Evolutionary conservation across 2,113 vertebrate genomes (phyloP).

Genomic region (Syngnathus typhle): DNA sequence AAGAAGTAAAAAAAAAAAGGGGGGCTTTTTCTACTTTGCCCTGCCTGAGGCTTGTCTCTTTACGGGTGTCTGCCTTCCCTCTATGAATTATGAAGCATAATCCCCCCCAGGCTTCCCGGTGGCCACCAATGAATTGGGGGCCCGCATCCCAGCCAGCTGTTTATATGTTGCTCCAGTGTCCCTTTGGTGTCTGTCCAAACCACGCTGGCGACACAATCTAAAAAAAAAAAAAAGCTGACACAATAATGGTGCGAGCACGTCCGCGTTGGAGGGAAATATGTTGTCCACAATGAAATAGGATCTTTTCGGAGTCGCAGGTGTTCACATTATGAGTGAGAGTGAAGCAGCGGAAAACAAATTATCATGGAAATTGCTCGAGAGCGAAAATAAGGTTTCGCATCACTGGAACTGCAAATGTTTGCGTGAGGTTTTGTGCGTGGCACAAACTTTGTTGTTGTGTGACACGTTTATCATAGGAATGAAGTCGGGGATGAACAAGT

Average conservation of each 20-base stretch:
- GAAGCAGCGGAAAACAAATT: not conserved
- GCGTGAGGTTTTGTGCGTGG: not conserved
- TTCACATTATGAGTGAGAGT: not conserved
- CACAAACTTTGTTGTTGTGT: not conserved
- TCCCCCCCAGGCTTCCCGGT: conserved; percentile 45
- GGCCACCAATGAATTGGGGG: conserved; percentile 49
- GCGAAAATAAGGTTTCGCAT: not conserved
- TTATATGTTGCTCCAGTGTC: not conserved
- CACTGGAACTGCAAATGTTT: not conserved
- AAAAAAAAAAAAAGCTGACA: not conserved
- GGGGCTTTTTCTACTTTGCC: conserved; percentile 17
- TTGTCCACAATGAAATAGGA: not conserved
- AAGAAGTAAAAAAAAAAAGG: not conserved
- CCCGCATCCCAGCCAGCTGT: conserved; percentile 31
- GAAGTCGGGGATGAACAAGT: too few species aligned
- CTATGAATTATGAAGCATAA: conserved; percentile 73
- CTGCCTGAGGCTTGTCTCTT: conserved; percentile 35
- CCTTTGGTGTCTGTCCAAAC: conserved; percentile 22
- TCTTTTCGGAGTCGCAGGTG: not conserved
- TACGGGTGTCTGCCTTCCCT: conserved; percentile 51
- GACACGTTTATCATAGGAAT: too few species aligned
- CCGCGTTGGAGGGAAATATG: not conserved
- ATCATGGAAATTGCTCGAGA: not conserved
- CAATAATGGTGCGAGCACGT: not conserved
- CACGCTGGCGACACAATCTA: not conserved